Conservation (phyloP, 2,888 invertebrate genomes). For the Pandemis corylana region DNA sequence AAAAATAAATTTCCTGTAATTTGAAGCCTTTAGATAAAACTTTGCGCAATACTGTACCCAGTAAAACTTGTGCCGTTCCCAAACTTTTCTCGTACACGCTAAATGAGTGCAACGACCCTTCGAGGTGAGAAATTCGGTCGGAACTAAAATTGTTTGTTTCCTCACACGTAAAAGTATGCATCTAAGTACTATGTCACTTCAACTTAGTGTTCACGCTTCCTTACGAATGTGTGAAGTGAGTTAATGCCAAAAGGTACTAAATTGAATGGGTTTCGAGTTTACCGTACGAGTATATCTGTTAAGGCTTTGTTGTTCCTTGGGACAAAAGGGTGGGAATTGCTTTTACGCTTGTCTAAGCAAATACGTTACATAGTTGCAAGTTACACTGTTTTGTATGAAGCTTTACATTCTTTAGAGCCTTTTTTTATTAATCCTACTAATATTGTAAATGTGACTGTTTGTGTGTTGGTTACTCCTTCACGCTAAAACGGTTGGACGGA, state of each 20-base stretch:
- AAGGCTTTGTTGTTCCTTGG: conserved; percentile 18
- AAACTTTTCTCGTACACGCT: conserved; percentile 17
- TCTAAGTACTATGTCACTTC: conserved; percentile 22
- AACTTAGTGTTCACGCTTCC: conserved; percentile 12
- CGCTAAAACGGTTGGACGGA: too few relatives aligned
- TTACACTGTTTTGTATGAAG: background rate
- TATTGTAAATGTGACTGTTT: too few relatives aligned
- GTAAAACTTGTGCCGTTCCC: background rate
- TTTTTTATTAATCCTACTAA: too few relatives aligned
- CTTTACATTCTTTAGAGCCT: background rate
- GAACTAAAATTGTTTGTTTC: conserved; percentile 26
- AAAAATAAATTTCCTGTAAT: background rate
- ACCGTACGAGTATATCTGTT: conserved; percentile 10
- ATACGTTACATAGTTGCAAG: conserved; percentile 1
- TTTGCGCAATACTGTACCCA: background rate
- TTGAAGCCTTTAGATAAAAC: background rate
- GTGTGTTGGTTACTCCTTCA: too few relatives aligned
- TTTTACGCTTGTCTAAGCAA: conserved; percentile 16
- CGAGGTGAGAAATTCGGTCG: conserved; percentile 26
- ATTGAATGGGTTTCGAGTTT: conserved; percentile 8
- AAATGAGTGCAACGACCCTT: conserved; percentile 31
- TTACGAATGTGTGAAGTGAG: conserved; percentile 33
- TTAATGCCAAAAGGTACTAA: conserved; percentile 23
- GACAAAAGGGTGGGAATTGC: conserved; percentile 25
- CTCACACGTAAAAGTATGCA: conserved; percentile 22